phyloP scores from a whole-genome alignment of 2,113 vertebrate species.

The Henicopernis longicauda region DNA sequence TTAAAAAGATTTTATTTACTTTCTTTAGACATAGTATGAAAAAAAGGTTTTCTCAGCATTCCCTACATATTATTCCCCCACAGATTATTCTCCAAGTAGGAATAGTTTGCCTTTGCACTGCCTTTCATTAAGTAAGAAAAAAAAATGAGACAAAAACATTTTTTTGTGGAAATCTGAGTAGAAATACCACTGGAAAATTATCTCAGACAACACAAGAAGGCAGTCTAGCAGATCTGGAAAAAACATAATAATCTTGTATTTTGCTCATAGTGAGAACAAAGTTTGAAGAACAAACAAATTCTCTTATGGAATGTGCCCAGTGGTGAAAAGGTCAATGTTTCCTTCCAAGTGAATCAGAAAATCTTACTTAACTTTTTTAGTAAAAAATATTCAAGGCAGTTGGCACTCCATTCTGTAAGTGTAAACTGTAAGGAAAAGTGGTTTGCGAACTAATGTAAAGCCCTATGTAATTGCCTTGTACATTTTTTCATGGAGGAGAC shows the following conservation, averaged over 20 bases:
- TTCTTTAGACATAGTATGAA: not conserved
- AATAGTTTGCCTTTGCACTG: not conserved
- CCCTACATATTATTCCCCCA: not conserved
- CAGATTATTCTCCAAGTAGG: not conserved
- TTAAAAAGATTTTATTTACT: slow-evolving; percentile 24
- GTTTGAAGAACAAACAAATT: not conserved
- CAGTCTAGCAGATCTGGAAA: slow-evolving; percentile 16
- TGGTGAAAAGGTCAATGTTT: slow-evolving; percentile 4
- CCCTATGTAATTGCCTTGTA: not conserved
- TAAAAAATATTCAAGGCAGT: not conserved
- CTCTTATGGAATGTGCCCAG: not conserved
- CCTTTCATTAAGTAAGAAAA: not conserved
- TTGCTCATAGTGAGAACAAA: not conserved
- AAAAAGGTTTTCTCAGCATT: not conserved
- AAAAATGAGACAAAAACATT: not conserved
- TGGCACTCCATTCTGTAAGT: not conserved
- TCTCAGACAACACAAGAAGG: slow-evolving; percentile 7
- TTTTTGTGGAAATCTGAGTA: slow-evolving; percentile 41
- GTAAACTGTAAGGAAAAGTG: not conserved
- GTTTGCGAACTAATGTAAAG: not conserved
- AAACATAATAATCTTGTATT: not conserved
- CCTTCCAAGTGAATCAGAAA: not conserved
- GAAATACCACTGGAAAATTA: slow-evolving; percentile 15
- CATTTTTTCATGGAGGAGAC: not conserved
- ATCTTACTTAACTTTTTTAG: not conserved